Conservation (phyloP, 2,113 vertebrate genomes). For the Malurus alboscapulatus region DNA sequence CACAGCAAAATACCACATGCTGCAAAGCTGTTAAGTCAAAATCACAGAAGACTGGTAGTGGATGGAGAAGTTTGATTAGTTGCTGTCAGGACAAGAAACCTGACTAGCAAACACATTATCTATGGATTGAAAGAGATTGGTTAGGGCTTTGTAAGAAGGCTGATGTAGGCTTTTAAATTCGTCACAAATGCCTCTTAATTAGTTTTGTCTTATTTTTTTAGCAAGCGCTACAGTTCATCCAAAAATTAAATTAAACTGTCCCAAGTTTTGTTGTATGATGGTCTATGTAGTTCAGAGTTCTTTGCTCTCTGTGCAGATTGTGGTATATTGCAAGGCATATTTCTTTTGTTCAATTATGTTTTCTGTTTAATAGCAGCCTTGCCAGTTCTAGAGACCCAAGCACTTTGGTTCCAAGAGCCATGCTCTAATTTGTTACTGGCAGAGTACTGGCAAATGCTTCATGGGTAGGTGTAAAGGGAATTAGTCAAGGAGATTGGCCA, state of each 20-base stretch:
- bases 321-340: not conserved
- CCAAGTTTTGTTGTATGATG: not conserved
- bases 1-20: not conserved
- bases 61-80: not conserved
- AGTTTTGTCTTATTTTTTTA: not conserved
- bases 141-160: not conserved
- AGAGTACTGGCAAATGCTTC: not conserved
- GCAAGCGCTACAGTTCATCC: not conserved
- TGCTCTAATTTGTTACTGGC: not conserved
- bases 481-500: conserved; percentile 24
- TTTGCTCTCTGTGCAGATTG: not conserved
- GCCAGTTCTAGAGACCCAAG: conserved; percentile 5
- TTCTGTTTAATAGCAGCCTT: not conserved
- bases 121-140: not conserved
- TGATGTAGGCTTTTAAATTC: not conserved
- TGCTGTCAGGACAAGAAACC: not conserved
- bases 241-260: not conserved
- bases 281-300: not conserved
- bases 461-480: conserved; percentile 5
- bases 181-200: not conserved
- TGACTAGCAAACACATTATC: not conserved
- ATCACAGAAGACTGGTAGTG: not conserved
- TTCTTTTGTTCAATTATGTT: conserved; percentile 10
- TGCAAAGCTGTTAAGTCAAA: not conserved
- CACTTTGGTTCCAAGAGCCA: conserved; percentile 10